Conservation (phyloP, 2,113 vertebrate species). For the Callaeas wilsoni region DNA sequence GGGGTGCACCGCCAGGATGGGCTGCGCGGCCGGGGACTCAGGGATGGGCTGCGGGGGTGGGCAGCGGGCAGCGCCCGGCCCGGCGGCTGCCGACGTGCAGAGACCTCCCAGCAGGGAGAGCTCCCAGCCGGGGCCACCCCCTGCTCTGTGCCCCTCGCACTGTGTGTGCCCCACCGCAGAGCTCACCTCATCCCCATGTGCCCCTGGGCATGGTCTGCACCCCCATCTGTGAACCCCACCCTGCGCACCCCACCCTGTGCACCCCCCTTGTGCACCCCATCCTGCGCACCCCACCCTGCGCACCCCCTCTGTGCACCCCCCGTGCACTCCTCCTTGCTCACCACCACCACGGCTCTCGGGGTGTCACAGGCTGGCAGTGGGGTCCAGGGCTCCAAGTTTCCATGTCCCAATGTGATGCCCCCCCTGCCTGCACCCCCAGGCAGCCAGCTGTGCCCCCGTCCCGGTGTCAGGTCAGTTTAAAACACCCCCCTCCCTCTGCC, state of each 20-base stretch:
- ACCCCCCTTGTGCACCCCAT: too few species aligned
- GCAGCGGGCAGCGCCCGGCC: background rate
- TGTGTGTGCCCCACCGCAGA: fast-evolving
- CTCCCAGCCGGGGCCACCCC: background rate
- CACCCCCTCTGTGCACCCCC: too few species aligned
- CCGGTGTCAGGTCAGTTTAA: fast-evolving
- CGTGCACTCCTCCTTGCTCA: too few species aligned
- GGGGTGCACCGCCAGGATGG: background rate
- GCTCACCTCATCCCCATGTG: background rate
- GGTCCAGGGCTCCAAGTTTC: background rate
- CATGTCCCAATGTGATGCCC: fast-evolving
- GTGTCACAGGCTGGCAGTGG: fast-evolving
- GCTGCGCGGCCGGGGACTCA: too few species aligned
- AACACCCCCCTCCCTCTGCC: too few species aligned
- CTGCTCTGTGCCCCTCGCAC: background rate
- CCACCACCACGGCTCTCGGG: fast-evolving
- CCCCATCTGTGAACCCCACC: fast-evolving
- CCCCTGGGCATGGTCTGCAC: background rate
- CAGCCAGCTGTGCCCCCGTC: background rate
- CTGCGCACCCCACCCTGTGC: fast-evolving
- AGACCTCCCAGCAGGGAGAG: background rate
- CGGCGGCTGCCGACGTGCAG: background rate
- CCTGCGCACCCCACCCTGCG: too few species aligned
- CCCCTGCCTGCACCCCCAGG: background rate
- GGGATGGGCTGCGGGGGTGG: background rate